Base-by-base conservation (phyloP, 2,797 vertebrate genomes). In the Sebastes itinus region DNA sequence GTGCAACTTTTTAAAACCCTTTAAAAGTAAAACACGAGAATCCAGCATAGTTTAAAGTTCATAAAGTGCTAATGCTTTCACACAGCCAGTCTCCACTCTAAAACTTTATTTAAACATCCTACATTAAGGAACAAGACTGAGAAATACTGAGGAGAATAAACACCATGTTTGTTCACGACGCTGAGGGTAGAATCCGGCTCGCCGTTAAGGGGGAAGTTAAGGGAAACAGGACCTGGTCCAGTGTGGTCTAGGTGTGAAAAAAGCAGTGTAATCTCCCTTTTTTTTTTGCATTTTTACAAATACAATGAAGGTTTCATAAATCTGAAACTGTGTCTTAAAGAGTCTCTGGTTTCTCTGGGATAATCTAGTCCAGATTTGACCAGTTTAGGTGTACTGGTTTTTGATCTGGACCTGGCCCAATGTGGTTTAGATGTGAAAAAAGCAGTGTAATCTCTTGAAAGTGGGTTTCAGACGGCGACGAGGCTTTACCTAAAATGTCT, bases 11-110 rank as follows among this genome's bases (percentile, higher is more conserved):
- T 72, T 46, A 46, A 79, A 76, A 70, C 65, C 28, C 5, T 56
- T 28, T 18, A 38, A 75, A 80, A 80, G 35, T 59, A 70, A 81
- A 87, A 81, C 42, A 72, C 4, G 13, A 77, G 42, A 82, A 52
- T 85, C 56, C 84, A 89, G 86, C 88, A 89, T 80, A 38, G 73
- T 55, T 70, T 67, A 16, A 77, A 75, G 60, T 79, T 80, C 20
- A 81, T 88, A 90, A 90, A 92, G 90, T 92, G 90, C 90, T 75
- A 77, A 78, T 72, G 77, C 66, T 16, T 38, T 7, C 62, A 70
- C 66, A 73, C 71, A 64, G 64, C 25, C 28, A 32, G 33, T 73
- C 67, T 82, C 58, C 3, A 14, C 68, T 65, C 56, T 20, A 3
- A 61, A 61, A 61, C 65, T n/a, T 70, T 22, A 65, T 70, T 49